phyloP scores from a whole-genome alignment of 2,888 invertebrate species.

The Drosophila quasianomalipes region DNA sequence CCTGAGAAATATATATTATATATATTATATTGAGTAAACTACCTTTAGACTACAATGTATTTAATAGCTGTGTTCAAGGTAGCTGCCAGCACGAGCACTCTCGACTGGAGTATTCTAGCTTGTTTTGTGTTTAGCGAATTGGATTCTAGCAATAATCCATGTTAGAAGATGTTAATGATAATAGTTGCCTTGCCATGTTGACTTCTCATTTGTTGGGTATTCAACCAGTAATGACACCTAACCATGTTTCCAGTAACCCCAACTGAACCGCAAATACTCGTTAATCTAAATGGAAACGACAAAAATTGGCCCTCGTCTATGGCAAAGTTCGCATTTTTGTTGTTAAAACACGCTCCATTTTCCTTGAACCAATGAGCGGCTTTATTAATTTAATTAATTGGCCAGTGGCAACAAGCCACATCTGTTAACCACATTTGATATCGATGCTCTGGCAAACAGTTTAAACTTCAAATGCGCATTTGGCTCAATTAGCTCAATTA shows the following conservation, averaged over 20 bases:
- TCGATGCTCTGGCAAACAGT: conserved; percentile 21
- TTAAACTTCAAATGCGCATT: conserved; percentile 33
- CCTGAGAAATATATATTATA: not conserved
- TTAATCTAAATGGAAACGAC: conserved; percentile 22
- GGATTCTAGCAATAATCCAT: conserved; percentile 1
- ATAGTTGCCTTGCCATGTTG: conserved; percentile 51
- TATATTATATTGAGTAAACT: not conserved
- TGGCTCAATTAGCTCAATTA: conserved; percentile 18
- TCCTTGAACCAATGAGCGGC: conserved; percentile 68
- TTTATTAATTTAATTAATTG: conserved; percentile 61
- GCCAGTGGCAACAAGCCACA: conserved; percentile 31
- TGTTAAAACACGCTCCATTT: conserved; percentile 69
- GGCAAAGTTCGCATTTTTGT: conserved; percentile 49
- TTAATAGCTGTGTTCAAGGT: not conserved
- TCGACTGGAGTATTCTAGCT: not conserved
- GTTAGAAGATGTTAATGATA: conserved; percentile 42
- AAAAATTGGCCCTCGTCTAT: conserved; percentile 29
- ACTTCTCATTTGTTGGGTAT: conserved; percentile 49
- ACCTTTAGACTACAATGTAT: not conserved
- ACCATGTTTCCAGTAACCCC: conserved; percentile 31
- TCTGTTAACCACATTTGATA: conserved; percentile 42
- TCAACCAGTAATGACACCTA: conserved; percentile 36
- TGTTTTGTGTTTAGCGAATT: not conserved
- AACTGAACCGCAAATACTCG: conserved; percentile 43
- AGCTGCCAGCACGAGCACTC: not conserved